Evolutionary conservation across 2,797 vertebrate species (phyloP).

Genomic region (Naso thynnoides): DNA sequence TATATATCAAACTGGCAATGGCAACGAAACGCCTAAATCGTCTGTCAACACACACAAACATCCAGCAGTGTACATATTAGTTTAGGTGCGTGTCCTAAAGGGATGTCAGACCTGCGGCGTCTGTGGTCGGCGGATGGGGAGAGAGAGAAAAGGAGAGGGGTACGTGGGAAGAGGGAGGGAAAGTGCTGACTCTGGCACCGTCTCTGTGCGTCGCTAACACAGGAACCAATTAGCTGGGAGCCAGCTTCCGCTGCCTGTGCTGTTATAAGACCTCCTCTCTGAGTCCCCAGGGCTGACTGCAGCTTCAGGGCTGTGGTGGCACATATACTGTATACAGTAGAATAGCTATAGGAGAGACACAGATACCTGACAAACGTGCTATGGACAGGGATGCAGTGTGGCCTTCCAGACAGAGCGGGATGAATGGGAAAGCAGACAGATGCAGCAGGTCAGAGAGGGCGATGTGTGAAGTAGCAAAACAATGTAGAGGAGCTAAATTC

Average conservation of each 20-base stretch:
- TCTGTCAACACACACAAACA: constrained; percentile 61
- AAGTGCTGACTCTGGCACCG: constrained; percentile 77
- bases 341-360: constrained; percentile 69
- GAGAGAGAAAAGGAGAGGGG: constrained; percentile 60
- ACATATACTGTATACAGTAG: constrained; percentile 73
- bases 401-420: constrained; percentile 53
- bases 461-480: constrained; percentile 1
- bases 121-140: constrained; percentile 64
- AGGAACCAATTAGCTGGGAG: constrained; percentile 82
- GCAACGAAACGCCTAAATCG: not conserved
- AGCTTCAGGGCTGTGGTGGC: constrained; percentile 72
- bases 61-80: constrained; percentile 76
- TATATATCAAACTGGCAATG: constrained; percentile 27
- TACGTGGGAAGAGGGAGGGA: constrained; percentile 64
- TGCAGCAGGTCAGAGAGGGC: constrained; percentile 42
- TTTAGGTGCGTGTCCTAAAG: constrained; percentile 71
- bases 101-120: constrained; percentile 72
- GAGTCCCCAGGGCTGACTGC: constrained; percentile 75
- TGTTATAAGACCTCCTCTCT: constrained; percentile 78
- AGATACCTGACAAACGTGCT: constrained; percentile 63
- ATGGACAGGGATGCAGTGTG: constrained; percentile 50
- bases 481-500: not conserved
- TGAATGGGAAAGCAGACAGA: constrained; percentile 27
- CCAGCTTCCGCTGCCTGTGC: constrained; percentile 77
- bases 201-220: constrained; percentile 76